Conservation (phyloP, 2,888 invertebrate genomes). For the Drosophila yooni region DNA sequence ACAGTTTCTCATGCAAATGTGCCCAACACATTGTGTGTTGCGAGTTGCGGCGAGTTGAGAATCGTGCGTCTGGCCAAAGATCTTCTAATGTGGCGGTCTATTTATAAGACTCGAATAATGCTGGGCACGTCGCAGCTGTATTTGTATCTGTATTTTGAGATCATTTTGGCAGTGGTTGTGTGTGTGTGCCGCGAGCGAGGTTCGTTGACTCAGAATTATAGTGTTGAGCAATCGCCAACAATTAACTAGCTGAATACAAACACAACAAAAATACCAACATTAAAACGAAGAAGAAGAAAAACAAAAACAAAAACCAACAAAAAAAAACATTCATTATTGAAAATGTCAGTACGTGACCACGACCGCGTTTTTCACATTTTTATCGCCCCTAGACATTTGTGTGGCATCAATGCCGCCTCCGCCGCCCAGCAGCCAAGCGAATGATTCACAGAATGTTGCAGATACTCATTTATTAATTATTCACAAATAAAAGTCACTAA, state of each 20-base stretch:
- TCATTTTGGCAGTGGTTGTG: conserved; percentile 34
- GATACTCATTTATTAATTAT: not conserved
- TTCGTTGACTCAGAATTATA: conserved; percentile 69
- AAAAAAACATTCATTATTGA: conserved; percentile 50
- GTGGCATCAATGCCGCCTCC: conserved; percentile 24
- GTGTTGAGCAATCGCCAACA: conserved; percentile 65
- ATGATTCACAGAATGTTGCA: conserved; percentile 12
- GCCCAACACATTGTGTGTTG: conserved; percentile 1
- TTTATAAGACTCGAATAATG: conserved; percentile 52
- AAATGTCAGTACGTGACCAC: conserved; percentile 80
- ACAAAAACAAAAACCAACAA: not conserved
- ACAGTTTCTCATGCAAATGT: conserved; percentile 57
- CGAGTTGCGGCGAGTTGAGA: conserved; percentile 19
- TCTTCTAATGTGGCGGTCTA: conserved; percentile 69
- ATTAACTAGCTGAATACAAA: conserved; percentile 50
- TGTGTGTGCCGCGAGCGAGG: conserved; percentile 36
- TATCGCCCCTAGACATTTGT: conserved; percentile 44
- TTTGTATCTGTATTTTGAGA: conserved; percentile 46
- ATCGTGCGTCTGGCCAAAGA: conserved; percentile 50
- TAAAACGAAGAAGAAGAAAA: not conserved
- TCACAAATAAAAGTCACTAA: not conserved
- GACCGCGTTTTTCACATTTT: conserved; percentile 74
- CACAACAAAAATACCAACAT: not conserved
- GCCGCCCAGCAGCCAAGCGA: conserved; percentile 2
- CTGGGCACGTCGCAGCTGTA: conserved; percentile 62